Conservation (phyloP, 2,797 vertebrate genomes). For the Sternarchorhynchus goeldii region DNA sequence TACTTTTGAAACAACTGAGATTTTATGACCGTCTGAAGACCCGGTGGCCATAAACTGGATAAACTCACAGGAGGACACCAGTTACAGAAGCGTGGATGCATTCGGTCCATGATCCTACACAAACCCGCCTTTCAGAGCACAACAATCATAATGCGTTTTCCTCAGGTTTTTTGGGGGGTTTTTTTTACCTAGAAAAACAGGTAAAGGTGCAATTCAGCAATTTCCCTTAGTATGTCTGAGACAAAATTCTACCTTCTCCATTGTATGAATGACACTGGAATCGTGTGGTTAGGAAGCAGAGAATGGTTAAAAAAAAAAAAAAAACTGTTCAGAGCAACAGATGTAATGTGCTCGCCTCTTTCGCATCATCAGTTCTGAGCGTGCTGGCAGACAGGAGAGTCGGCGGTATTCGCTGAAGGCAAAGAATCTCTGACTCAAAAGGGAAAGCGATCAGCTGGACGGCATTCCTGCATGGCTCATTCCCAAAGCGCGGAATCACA, state of each 20-base stretch:
- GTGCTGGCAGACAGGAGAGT: background rate
- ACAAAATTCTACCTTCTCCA: conserved; percentile 47
- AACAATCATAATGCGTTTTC: background rate
- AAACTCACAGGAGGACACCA: conserved; percentile 57
- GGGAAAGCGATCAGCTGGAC: conserved; percentile 52
- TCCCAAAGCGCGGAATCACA: conserved; percentile 70
- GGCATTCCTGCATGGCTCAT: conserved; percentile 70
- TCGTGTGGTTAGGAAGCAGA: conserved; percentile 21
- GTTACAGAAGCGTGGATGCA: background rate
- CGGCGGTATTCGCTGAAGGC: background rate
- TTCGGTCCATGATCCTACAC: conserved; percentile 6
- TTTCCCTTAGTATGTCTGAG: conserved; percentile 55
- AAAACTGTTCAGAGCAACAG: no score
- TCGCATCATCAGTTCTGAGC: background rate
- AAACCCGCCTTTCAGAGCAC: conserved; percentile 11
- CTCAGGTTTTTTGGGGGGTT: no score
- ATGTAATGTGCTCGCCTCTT: background rate
- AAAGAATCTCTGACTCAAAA: background rate
- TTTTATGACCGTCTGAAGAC: background rate
- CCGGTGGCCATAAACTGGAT: conserved; percentile 68
- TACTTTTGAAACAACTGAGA: background rate
- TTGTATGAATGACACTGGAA: background rate
- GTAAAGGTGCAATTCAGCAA: background rate
- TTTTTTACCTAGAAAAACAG: no score
- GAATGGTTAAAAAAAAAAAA: background rate